These are phyloP conservation scores for Gobio occitaniae DNA, from an alignment of 2,797 vertebrate genomes.

Conservation along the genomic window DNA sequence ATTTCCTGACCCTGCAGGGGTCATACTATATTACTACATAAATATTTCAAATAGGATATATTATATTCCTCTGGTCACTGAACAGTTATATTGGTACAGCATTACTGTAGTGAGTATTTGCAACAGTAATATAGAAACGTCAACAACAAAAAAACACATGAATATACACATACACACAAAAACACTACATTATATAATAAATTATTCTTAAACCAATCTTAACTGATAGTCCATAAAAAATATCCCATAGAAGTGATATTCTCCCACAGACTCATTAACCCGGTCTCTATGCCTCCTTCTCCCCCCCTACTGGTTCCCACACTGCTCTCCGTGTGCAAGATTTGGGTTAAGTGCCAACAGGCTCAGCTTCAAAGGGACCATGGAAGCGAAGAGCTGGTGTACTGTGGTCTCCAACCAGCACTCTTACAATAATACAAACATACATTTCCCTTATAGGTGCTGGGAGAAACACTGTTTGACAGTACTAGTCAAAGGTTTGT, in stretches of 20 bases:
- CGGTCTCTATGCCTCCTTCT: background rate
- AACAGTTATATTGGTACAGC: background rate
- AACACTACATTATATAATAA: background rate
- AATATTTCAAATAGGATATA: slow-evolving; percentile 20
- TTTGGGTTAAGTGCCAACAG: slow-evolving; percentile 47
- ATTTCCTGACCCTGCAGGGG: background rate
- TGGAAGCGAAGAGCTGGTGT: slow-evolving; percentile 19
- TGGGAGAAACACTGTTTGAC: background rate
- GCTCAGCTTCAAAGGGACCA: slow-evolving; percentile 41
- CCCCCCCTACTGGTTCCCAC: slow-evolving; percentile 49
- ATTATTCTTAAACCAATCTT: background rate
- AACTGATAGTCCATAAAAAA: background rate
- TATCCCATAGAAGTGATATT: slow-evolving; percentile 8
- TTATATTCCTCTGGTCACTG: background rate
- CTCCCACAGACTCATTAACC: slow-evolving; percentile 37
- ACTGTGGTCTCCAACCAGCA: slow-evolving; percentile 10
- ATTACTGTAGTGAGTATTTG: background rate
- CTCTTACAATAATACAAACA: slow-evolving; percentile 25
- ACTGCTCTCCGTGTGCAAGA: slow-evolving; percentile 43
- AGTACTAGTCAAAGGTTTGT: background rate
- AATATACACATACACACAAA: background rate
- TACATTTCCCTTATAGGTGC: background rate
- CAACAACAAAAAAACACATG: background rate
- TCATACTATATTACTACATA: background rate
- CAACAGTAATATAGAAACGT: background rate